Percentiles rank a stretch among this genome's conserved stretches.
phyloP scores from a whole-genome alignment of 2,113 vertebrate genomes.

The Grallaria varia region DNA sequence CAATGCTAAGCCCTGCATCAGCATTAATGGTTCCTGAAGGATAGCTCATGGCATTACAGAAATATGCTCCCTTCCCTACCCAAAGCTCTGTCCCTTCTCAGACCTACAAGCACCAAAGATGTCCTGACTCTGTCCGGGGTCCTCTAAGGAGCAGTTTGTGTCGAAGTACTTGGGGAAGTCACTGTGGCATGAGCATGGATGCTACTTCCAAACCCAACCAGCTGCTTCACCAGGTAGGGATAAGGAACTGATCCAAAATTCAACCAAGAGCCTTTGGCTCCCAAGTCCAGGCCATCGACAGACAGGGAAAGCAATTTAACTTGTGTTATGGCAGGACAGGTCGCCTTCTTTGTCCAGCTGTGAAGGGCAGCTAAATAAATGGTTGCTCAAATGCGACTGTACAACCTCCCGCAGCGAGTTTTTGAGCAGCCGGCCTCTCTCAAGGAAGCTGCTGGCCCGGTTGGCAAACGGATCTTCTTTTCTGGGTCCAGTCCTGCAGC shows the following conservation, averaged over 20 bases:
- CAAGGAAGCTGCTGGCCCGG: background rate
- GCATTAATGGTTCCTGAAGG: accelerated
- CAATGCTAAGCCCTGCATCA: background rate
- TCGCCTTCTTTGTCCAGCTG: background rate
- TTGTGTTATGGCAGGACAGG: background rate
- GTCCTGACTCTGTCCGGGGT: background rate
- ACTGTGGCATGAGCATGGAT: accelerated
- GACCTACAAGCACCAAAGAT: background rate
- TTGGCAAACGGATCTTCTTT: background rate
- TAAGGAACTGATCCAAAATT: background rate
- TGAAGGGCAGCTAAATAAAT: background rate
- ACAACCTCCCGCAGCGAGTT: background rate
- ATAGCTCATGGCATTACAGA: background rate
- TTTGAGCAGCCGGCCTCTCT: background rate
- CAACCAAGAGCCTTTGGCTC: background rate
- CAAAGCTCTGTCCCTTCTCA: background rate
- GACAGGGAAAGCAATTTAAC: background rate
- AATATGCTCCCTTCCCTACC: background rate
- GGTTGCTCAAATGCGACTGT: background rate
- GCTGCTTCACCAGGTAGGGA: background rate
- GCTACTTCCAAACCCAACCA: background rate
- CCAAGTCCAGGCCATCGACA: background rate
- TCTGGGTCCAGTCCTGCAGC: background rate
- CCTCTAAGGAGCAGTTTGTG: background rate
- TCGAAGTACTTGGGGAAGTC: background rate